Evolutionary conservation across 2,888 invertebrate species (phyloP), one percentile per base, ranked within the genome.

Genomic region (Dinocampus coccinellae): DNA sequence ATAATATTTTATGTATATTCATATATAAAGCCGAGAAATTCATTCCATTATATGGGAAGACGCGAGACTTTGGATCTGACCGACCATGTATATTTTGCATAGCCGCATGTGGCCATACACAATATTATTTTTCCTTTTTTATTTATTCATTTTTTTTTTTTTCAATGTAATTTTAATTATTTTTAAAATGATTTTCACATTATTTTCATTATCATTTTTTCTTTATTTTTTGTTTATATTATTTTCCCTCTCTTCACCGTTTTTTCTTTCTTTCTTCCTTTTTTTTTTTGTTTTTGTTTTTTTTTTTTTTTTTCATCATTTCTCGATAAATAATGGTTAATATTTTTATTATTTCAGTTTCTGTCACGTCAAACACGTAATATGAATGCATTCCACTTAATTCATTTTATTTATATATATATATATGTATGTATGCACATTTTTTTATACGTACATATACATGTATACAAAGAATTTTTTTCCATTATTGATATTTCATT

Each of bases 371-470:
- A 24, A 24, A 55, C 55, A 55, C 24, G 55, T 55, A 55, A 26
- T n/a, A 55, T 55, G 55, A 10, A 22, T 55, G 55, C 55, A 2
- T 55, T 24, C 16, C 16, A 47, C 47, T 70, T 70, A 69, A 70
- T 70, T 62, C 63, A 73, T 29, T 29, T 29, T 29, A 29, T 52
- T 58, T 42, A 33, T 69, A 62, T 66, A 73, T 65, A 69, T 58
- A 73, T 77, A 78, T 77, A 76, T 79, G 74, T 75, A 58, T 77
- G 75, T 77, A 73, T 76, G 74, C 80, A 78, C 81, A 77, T 80
- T 74, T 80, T 76, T 74, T 77, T 78, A 73, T 79, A 78, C 80
- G 74, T 80, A 71, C 76, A 75, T 78, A 74, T 76, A 29, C 71
- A 62, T 76, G 74, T 76, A 72, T 76, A 74, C 78, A 79, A 75